Base-by-base conservation (phyloP, 2,888 invertebrate genomes). In the Yponomeuta evonymella region DNA sequence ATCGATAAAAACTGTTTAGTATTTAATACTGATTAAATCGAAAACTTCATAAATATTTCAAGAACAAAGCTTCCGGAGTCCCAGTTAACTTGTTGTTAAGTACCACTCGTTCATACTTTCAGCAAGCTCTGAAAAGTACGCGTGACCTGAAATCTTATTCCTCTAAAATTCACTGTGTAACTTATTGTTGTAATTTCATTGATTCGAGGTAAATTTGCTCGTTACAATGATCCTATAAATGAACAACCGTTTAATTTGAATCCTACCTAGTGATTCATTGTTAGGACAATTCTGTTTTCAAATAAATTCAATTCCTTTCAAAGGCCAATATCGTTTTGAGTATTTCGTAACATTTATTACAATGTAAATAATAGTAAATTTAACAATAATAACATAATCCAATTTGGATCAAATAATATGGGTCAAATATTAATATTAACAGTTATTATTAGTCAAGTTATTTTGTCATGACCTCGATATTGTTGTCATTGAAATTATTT, bases 21-120 rank as follows among this genome's bases (percentile, higher is more conserved):
- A 67, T 67, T 67, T 84, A 85, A 85, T 85, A 84, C 84, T 85
- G 85, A 83, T 81, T 76, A 76, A 77, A 72, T 71, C 51, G 15
- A 73, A 72, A 72, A 72, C 71, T 71, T 72, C 51, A 58, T 15
- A 58, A 58, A 15, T 15, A 58, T 58, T 58, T 58, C 51, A 58
- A 58, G 51, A 58, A 58, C 51, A 58, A 15, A 15, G 51, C 65
- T 10, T 30, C n/a, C 1, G 65, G 30, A 65, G 65, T 30, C 30
- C 29, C 65, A 29, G 29, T 30, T 30, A 30, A 65, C 33, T 30
- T 33, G 65, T 12, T n/a, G 29, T 33, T 67, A 43, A 67, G 67
- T 36, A 67, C 67, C 33, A 67, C 33, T 43, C 43, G 43, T 43
- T 43, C 43, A 43, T 43, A 5, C 43, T 43, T 8, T 43, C 43